Conservation (phyloP, 2,113 vertebrate genomes). For the Chloropsis hardwickii region DNA sequence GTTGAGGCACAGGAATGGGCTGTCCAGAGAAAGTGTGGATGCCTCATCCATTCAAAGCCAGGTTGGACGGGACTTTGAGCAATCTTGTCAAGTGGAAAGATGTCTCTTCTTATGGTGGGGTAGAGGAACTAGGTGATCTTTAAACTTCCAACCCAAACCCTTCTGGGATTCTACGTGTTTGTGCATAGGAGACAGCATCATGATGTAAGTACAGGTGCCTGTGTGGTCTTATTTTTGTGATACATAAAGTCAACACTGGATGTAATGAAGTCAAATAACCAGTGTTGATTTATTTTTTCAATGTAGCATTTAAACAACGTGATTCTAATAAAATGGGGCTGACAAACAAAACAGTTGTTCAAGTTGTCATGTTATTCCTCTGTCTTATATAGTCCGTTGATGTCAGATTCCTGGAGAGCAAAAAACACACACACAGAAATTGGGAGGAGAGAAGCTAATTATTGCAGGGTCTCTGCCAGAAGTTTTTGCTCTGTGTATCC, state of each 20-base stretch:
- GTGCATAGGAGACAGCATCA: accelerated
- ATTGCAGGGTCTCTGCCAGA: background rate
- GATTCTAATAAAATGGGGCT: background rate
- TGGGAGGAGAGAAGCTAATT: background rate
- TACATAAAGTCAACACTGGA: background rate
- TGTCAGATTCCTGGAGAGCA: background rate
- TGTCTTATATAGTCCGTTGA: background rate
- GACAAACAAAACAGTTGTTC: background rate
- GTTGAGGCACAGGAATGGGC: background rate
- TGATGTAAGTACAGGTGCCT: background rate
- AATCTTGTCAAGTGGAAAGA: background rate
- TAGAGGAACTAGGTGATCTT: background rate
- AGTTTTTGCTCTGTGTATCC: background rate
- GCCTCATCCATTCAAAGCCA: background rate
- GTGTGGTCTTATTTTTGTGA: background rate
- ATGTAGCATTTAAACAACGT: accelerated
- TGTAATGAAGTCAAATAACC: background rate
- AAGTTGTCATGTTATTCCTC: background rate
- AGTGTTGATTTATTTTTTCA: background rate
- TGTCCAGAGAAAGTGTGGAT: background rate
- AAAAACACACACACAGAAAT: background rate
- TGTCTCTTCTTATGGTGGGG: background rate
- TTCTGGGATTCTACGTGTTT: background rate
- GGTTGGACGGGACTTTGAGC: background rate
- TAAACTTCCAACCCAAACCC: background rate